Percentiles rank a stretch among this genome's conserved stretches.
Evolutionary conservation across 2,888 invertebrate species (phyloP).

Genomic region (Ennomos fuscantarius): DNA sequence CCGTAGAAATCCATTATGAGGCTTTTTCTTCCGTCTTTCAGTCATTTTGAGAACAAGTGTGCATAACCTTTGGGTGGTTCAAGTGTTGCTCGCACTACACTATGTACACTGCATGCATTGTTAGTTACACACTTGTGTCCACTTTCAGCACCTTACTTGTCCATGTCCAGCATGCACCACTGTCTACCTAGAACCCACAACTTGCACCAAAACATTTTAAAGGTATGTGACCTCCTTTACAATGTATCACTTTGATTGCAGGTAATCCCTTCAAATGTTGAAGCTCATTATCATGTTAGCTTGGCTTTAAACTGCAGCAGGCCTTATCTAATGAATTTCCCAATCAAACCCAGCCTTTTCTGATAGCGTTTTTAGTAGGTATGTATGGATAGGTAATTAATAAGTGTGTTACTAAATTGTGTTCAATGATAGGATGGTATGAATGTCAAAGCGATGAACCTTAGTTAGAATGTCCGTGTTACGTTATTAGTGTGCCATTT

Average conservation of each 20-base stretch:
- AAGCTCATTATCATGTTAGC: slow-evolving; percentile 79
- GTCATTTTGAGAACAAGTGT: slow-evolving; percentile 80
- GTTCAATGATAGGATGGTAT: slow-evolving; percentile 80
- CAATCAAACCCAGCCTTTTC: slow-evolving; percentile 76
- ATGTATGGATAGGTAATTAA: slow-evolving; percentile 71
- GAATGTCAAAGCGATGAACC: slow-evolving; percentile 85
- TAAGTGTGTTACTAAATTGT: slow-evolving; percentile 77
- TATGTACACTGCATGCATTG: slow-evolving; percentile 85
- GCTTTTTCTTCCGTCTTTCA: slow-evolving; percentile 84
- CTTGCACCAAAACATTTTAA: slow-evolving; percentile 80
- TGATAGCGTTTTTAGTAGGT: slow-evolving; percentile 81
- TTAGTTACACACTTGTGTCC: slow-evolving; percentile 84
- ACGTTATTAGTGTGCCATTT: slow-evolving; percentile 83
- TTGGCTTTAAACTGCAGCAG: slow-evolving; percentile 69
- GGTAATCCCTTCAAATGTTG: slow-evolving; percentile 60
- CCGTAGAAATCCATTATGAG: slow-evolving; percentile 91
- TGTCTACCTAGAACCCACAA: slow-evolving; percentile 83
- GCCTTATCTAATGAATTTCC: slow-evolving; percentile 75
- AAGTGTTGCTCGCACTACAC: slow-evolving; percentile 72
- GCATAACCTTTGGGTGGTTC: slow-evolving; percentile 73
- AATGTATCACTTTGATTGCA: slow-evolving; percentile 46
- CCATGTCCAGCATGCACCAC: slow-evolving; percentile 81
- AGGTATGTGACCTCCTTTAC: slow-evolving; percentile 60
- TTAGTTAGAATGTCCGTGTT: slow-evolving; percentile 83
- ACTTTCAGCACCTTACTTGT: slow-evolving; percentile 76